phyloP scores from a whole-genome alignment of 2,888 invertebrate species.

The Nymphalis polychloros region DNA sequence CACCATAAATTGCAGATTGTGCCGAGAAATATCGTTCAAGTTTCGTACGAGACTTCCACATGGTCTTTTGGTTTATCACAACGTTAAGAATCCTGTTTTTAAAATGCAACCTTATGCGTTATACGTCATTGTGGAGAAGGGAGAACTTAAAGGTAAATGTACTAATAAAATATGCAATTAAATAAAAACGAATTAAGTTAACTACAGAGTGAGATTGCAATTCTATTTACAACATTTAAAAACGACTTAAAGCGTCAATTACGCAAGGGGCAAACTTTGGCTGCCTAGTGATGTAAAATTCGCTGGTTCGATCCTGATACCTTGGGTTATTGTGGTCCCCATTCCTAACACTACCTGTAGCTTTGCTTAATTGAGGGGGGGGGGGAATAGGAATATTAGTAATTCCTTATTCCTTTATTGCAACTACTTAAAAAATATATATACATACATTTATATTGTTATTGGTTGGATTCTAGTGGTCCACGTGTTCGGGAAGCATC shows the following conservation, averaged over 20 bases:
- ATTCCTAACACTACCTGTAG: too few relatives aligned
- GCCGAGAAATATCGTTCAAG: conserved; percentile 93
- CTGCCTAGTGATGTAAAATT: too few relatives aligned
- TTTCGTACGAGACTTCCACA: conserved; percentile 94
- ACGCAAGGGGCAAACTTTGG: background rate
- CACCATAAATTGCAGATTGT: conserved; percentile 82
- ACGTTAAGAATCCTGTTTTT: conserved; percentile 92
- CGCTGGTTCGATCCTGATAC: too few relatives aligned
- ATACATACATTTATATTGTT: background rate
- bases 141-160: conserved; percentile 86
- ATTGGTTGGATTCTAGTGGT: conserved; percentile 82
- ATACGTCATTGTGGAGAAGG: conserved; percentile 95
- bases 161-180: background rate
- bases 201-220: conserved; percentile 4
- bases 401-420: too few relatives aligned
- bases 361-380: too few relatives aligned
- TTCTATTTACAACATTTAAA: background rate
- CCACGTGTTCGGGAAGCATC: conserved; percentile 93
- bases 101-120: conserved; percentile 93
- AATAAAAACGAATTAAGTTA: conserved; percentile 12
- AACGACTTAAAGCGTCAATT: background rate
- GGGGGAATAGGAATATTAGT: too few relatives aligned
- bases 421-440: too few relatives aligned
- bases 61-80: conserved; percentile 93
- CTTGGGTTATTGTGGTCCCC: too few relatives aligned